Evolutionary conservation across 1,140 invertebrate genomes (phyloP).

Genomic region (Colletes gigas): DNA sequence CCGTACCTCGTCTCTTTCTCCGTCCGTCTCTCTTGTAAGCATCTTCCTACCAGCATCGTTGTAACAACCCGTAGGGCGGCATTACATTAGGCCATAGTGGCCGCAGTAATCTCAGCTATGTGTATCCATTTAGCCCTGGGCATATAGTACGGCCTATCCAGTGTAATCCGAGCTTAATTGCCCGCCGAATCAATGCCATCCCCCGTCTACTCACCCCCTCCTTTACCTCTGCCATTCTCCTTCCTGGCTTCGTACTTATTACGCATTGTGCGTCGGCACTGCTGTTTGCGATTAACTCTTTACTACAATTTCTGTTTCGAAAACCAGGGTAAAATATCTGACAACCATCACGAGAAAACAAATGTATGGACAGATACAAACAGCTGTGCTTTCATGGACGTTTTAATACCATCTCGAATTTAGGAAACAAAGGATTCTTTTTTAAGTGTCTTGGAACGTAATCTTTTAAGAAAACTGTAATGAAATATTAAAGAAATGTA

Average conservation of each 20-base stretch:
- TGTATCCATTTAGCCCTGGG: slow-evolving; percentile 77
- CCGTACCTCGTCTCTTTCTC: slow-evolving; percentile 22
- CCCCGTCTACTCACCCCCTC: slow-evolving; percentile 31
- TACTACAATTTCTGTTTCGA: no score
- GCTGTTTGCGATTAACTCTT: background rate
- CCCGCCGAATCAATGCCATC: slow-evolving; percentile 75
- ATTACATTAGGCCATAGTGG: slow-evolving; percentile 73
- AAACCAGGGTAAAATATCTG: no score
- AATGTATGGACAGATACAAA: no score
- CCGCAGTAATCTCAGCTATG: slow-evolving; percentile 78
- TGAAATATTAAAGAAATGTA: no score
- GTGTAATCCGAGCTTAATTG: slow-evolving; percentile 78
- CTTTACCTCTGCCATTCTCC: background rate
- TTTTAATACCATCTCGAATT: no score
- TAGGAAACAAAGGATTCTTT: no score
- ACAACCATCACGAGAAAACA: no score
- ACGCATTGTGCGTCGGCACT: slow-evolving; percentile 29
- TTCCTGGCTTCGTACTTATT: slow-evolving; percentile 53
- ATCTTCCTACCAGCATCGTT: slow-evolving; percentile 68
- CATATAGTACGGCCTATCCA: slow-evolving; percentile 71
- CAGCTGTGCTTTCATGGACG: no score
- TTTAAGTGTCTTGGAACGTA: no score
- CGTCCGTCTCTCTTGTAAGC: slow-evolving; percentile 54
- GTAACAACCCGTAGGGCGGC: slow-evolving; percentile 66
- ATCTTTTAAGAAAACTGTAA: no score